These are phyloP conservation scores for Pyxicephalus adspersus DNA, from an alignment of 2,113 vertebrate genomes.

Conservation along the genomic window DNA sequence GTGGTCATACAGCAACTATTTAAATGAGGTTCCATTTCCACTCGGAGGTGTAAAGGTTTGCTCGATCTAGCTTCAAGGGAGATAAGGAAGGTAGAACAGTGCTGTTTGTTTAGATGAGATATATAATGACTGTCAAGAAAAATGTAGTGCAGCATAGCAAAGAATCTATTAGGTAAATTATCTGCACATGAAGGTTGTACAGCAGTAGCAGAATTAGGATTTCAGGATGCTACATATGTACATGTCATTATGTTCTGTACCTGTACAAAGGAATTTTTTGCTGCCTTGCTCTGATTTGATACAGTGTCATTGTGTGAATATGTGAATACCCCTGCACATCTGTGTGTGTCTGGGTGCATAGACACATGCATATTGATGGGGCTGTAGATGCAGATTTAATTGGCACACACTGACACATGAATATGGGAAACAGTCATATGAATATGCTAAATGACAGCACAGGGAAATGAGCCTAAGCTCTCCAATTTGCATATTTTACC, in stretches of 20 bases:
- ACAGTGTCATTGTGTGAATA: background rate
- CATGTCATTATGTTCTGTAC: background rate
- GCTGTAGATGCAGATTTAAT: slow-evolving; percentile 41
- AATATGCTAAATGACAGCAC: slow-evolving; percentile 52
- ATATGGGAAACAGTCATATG: slow-evolving; percentile 45
- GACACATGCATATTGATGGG: slow-evolving; percentile 45
- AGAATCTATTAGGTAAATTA: background rate
- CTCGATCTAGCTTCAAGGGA: too few species aligned
- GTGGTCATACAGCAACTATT: too few species aligned
- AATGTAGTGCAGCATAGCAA: background rate
- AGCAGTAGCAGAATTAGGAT: background rate
- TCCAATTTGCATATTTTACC: slow-evolving; percentile 51
- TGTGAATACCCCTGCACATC: slow-evolving; percentile 30
- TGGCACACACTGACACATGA: slow-evolving; percentile 46
- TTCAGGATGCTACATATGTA: background rate
- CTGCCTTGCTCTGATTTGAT: background rate
- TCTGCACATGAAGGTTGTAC: background rate
- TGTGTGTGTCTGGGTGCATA: slow-evolving; percentile 36
- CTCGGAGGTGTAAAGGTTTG: too few species aligned
- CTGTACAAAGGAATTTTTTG: background rate
- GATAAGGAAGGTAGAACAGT: too few species aligned
- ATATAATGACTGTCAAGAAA: too few species aligned
- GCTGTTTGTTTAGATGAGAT: too few species aligned
- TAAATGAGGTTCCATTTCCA: too few species aligned
- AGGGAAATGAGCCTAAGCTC: slow-evolving; percentile 48